A percentile compares a stretch with the other conserved stretches of the same genome.
These are phyloP conservation scores for Falco concolor DNA, from an alignment of 2,797 vertebrate species.

Conservation along the genomic window DNA sequence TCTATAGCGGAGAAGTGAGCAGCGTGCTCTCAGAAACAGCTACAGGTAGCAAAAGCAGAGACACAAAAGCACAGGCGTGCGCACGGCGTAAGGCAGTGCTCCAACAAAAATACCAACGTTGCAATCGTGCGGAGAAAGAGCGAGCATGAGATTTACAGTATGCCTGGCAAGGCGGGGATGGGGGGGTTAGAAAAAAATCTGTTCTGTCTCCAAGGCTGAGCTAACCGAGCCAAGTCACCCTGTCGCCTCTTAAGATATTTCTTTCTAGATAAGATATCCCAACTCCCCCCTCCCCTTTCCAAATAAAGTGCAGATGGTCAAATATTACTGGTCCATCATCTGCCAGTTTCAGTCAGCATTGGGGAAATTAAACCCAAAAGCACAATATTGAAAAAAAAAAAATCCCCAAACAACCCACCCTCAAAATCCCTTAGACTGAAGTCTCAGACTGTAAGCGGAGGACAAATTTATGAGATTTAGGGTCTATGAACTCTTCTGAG, in stretches of 20 bases:
- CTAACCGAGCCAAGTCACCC: conserved; percentile 22
- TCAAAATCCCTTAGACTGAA: conserved; percentile 79
- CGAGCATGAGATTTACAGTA: not conserved
- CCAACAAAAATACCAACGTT: not conserved
- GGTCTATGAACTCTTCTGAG: conserved; percentile 90
- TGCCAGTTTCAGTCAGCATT: conserved; percentile 70
- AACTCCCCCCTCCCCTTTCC: conserved; percentile 52
- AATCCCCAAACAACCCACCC: conserved; percentile 35
- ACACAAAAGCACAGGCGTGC: not conserved
- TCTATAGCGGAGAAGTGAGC: not conserved
- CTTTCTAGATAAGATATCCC: conserved; percentile 28
- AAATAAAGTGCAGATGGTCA: conserved; percentile 78
- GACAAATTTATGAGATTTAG: conserved; percentile 94
- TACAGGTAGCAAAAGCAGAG: not conserved
- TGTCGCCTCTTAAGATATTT: conserved; percentile 21
- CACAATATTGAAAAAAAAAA: conserved; percentile 53
- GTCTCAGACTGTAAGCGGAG: conserved; percentile 94
- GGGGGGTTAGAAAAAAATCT: not conserved
- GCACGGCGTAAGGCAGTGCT: not conserved
- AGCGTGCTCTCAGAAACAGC: not conserved
- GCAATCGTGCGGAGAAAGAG: conserved; percentile 19
- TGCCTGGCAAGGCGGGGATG: not conserved
- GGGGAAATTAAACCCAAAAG: conserved; percentile 56
- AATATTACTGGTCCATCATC: conserved; percentile 70
- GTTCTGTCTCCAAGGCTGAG: conserved; percentile 49